phyloP scores from a whole-genome alignment of 2,113 vertebrate genomes.

The Gopherus flavomarginatus region DNA sequence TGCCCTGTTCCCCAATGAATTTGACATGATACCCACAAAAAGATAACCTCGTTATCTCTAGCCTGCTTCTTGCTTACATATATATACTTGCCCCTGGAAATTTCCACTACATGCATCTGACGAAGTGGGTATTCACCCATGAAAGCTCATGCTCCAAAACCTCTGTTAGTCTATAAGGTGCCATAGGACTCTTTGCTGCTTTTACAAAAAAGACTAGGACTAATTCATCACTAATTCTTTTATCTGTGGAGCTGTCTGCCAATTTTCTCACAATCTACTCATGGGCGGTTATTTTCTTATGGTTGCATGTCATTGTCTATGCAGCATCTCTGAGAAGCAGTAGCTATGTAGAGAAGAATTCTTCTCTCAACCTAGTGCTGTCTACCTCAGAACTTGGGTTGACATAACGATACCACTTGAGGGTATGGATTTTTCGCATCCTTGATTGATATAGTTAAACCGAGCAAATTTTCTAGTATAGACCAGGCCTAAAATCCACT shows the following conservation, averaged over 20 bases:
- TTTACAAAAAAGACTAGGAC: background rate
- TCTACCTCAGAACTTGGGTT: background rate
- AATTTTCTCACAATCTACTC: background rate
- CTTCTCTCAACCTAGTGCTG: background rate
- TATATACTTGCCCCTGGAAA: too few relatives aligned
- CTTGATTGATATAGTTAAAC: background rate
- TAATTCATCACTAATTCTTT: conserved; percentile 8
- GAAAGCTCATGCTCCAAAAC: too few relatives aligned
- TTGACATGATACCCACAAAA: background rate
- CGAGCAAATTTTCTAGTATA: background rate
- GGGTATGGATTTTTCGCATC: background rate
- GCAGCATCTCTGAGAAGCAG: background rate
- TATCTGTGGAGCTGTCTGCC: conserved; percentile 32
- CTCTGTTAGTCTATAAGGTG: too few relatives aligned
- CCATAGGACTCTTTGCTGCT: too few relatives aligned
- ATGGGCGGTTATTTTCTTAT: background rate
- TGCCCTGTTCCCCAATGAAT: conserved; percentile 5
- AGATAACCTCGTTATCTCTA: too few relatives aligned
- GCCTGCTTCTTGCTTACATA: too few relatives aligned
- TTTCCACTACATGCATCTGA: too few relatives aligned
- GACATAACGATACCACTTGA: background rate
- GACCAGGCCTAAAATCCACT: background rate
- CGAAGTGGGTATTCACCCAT: too few relatives aligned
- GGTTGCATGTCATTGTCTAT: background rate
- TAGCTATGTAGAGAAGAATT: background rate